Evolutionary conservation across 1,140 invertebrate species (phyloP).

Genomic region (Orius laevigatus): DNA sequence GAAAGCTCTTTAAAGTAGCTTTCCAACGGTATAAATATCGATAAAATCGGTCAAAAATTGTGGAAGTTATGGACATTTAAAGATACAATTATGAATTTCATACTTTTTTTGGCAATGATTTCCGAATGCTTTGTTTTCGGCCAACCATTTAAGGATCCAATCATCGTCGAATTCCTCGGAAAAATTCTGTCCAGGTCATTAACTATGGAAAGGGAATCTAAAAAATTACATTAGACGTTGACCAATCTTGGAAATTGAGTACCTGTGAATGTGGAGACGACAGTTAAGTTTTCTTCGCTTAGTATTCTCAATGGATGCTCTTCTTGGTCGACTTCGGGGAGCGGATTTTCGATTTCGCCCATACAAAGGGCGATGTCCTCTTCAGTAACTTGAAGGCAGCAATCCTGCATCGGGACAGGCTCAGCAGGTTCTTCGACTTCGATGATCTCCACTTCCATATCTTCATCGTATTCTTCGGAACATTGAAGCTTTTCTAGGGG

Average conservation of each 20-base stretch:
- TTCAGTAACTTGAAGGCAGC: slow-evolving; percentile 73
- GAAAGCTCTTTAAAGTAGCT: too few relatives aligned
- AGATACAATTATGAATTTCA: too few relatives aligned
- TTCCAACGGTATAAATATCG: too few relatives aligned
- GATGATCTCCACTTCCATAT: slow-evolving; percentile 64
- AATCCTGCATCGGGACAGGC: slow-evolving; percentile 65
- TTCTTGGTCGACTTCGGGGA: slow-evolving; percentile 50
- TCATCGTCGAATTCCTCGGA: slow-evolving; percentile 18
- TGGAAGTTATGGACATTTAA: too few relatives aligned
- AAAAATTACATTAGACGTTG: slow-evolving; percentile 3
- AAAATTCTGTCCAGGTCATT: slow-evolving; percentile 49
- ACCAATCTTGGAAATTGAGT: not conserved
- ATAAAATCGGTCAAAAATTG: too few relatives aligned
- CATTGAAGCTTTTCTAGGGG: slow-evolving; percentile 19
- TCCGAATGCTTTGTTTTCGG: slow-evolving; percentile 5
- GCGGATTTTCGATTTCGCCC: slow-evolving; percentile 50
- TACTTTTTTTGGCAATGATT: slow-evolving; percentile 14
- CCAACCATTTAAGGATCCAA: slow-evolving; percentile 10
- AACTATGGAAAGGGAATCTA: slow-evolving; percentile 57
- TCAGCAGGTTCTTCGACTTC: slow-evolving; percentile 64
- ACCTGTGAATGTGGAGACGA: slow-evolving; percentile 70
- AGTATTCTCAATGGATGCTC: slow-evolving; percentile 73
- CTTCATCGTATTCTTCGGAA: slow-evolving; percentile 30
- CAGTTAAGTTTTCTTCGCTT: slow-evolving; percentile 76
- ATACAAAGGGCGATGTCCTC: slow-evolving; percentile 80